Conservation (phyloP, 2,888 invertebrate species). For the Yponomeuta evonymella region DNA sequence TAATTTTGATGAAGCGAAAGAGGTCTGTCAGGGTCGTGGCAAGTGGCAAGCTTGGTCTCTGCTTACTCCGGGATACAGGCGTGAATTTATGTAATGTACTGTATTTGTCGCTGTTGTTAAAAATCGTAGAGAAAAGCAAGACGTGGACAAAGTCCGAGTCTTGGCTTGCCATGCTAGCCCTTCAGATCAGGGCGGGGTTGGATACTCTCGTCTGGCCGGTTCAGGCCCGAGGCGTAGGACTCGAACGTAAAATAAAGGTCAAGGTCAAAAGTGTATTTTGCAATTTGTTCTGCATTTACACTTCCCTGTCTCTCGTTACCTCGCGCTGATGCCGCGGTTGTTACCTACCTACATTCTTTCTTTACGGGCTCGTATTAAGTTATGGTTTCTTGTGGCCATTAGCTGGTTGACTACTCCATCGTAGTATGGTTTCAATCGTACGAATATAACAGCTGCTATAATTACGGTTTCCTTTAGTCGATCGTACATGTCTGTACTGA, state of each 20-base stretch:
- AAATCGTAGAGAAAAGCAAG: too few relatives aligned
- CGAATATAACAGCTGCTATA: background rate
- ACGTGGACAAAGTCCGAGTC: too few relatives aligned
- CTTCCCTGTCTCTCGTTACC: conserved; percentile 40
- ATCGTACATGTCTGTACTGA: background rate
- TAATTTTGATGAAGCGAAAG: too few relatives aligned
- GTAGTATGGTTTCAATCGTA: background rate
- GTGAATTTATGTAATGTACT: too few relatives aligned
- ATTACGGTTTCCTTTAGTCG: background rate
- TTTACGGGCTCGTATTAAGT: background rate
- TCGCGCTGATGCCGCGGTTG: background rate
- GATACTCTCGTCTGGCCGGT: conserved; percentile 26
- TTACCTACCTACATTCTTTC: background rate
- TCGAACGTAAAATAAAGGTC: conserved; percentile 53
- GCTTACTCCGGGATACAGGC: too few relatives aligned
- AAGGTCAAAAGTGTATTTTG: conserved; percentile 56
- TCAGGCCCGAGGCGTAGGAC: conserved; percentile 38
- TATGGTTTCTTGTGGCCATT: background rate
- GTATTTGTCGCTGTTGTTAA: too few relatives aligned
- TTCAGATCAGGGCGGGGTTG: conserved; percentile 24
- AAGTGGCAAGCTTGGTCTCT: too few relatives aligned
- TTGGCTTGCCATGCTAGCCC: too few relatives aligned
- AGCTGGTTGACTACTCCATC: background rate
- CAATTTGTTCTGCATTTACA: conserved; percentile 42
- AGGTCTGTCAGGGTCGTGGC: too few relatives aligned